Evolutionary conservation across 1,140 invertebrate species (phyloP), one percentile per base, ranked within the genome.

Genomic region (Thaumatotibia leucotreta): DNA sequence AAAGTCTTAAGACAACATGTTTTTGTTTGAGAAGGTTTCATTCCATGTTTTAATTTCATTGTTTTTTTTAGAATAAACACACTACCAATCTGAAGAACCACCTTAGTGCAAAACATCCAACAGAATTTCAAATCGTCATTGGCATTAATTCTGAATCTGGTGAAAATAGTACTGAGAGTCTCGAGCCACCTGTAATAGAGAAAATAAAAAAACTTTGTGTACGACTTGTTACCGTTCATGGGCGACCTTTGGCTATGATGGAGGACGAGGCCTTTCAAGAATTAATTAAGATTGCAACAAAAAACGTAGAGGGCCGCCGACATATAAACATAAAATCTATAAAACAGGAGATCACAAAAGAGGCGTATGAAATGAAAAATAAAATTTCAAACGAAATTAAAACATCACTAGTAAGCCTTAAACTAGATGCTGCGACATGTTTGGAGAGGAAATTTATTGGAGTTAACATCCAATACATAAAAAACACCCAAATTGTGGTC

Each of bases 201-300:
- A 22, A 22, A 23, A 23, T 22, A 20, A 20, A 54, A 54, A 54
- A 22, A 20, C 9, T 22, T 11, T 54, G 50, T 17, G 50, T 27
- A 8, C 20, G 23, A 20, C 23, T 54, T 4, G 20, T 49, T 6
- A 20, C 39, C 5, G 50, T 54, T 4, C 17, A 54, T 20, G 50
- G 50, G 4, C 4, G 50, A 23, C 50, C 20, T 14, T 9, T 54
- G 4, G 50, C 50, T 22, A 54, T 54, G 50, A 54, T 54, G 17
- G 50, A 54, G 17, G 50, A 54, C 50, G 50, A 54, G 22, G 50
- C 50, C 4, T 54, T 54, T 20, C 50, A 54, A 54, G 23, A 54
- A 2, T 22, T 54, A 23, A 10, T 54, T 11, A 54, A 54, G 5
- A 23, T 54, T 10, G 50, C 50, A 5, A 20, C 20, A 8, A 27